A percentile compares a stretch with the other conserved stretches of the same genome.
phyloP scores from a whole-genome alignment of 2,888 invertebrate genomes.

The Agonopterix heracliana region DNA sequence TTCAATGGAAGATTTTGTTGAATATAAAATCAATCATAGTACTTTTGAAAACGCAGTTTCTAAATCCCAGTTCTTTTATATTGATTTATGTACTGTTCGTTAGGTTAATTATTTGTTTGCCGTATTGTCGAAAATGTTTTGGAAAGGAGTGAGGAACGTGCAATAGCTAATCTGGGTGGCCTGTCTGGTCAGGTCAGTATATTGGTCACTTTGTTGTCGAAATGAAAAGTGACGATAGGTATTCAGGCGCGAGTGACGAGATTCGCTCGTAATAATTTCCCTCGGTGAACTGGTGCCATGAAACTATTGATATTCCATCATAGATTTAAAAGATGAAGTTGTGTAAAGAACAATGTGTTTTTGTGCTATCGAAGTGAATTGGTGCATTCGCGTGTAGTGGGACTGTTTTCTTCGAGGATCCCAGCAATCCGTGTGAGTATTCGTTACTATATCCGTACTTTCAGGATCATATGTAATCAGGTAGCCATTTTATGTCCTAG shows the following conservation, averaged over 20 bases:
- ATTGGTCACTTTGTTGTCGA: constrained; percentile 35
- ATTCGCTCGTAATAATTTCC: constrained; percentile 21
- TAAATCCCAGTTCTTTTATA: not conserved
- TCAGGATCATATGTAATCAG: not conserved
- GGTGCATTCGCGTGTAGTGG: constrained; percentile 21
- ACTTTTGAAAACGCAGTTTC: constrained; percentile 11
- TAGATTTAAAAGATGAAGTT: constrained; percentile 39
- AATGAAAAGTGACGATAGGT: constrained; percentile 20
- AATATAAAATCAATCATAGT: constrained; percentile 30
- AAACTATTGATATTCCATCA: constrained; percentile 34
- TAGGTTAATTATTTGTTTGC: too few species aligned
- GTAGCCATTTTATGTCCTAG: not conserved
- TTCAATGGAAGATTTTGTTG: constrained; percentile 16
- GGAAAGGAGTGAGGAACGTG: constrained; percentile 16
- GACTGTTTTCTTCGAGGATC: constrained; percentile 7
- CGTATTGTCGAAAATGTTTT: not conserved
- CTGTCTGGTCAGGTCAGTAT: constrained; percentile 23
- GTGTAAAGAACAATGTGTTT: constrained; percentile 36
- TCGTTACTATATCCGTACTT: not conserved
- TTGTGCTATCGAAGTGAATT: constrained; percentile 30
- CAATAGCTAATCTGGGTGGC: constrained; percentile 31
- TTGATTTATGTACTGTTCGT: too few species aligned
- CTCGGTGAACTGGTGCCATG: constrained; percentile 25
- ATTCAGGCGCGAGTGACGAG: constrained; percentile 17
- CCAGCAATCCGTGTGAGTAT: constrained; percentile 18